A percentile compares a stretch with the other conserved stretches of the same genome.
phyloP scores from a whole-genome alignment of 2,113 vertebrate genomes.

The Donacobius atricapilla region DNA sequence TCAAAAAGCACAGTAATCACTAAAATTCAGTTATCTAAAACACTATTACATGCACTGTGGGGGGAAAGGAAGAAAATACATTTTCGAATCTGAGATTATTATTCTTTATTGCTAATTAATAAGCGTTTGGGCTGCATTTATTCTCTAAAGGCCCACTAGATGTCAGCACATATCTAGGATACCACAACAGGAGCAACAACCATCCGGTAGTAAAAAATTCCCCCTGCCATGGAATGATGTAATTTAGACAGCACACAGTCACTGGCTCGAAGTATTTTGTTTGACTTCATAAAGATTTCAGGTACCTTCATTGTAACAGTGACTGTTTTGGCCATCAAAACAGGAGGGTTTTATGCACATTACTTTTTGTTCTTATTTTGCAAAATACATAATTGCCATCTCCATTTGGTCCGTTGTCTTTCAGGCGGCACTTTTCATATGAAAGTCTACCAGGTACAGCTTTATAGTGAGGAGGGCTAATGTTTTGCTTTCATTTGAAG shows the following conservation, averaged over 20 bases:
- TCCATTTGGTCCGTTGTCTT: not conserved
- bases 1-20: not conserved
- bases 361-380: not conserved
- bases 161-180: slow-evolving; percentile 54
- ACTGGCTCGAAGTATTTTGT: not conserved
- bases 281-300: not conserved
- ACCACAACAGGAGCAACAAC: not conserved
- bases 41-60: not conserved
- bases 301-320: not conserved
- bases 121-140: not conserved
- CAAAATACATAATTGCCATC: not conserved
- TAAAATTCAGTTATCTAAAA: not conserved
- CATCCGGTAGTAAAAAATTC: slow-evolving; percentile 57
- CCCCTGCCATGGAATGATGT: not conserved
- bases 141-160: slow-evolving; percentile 59
- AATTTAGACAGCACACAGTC: not conserved
- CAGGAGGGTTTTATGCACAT: accelerated
- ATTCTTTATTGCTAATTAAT: not conserved
- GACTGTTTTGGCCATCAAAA: not conserved
- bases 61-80: not conserved
- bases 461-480: not conserved
- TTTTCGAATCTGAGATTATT: not conserved
- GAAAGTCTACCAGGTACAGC: not conserved
- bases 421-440: not conserved
- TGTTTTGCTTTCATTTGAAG: not conserved